phyloP scores from a whole-genome alignment of 2,113 vertebrate species.

The Stictonetta naevosa region DNA sequence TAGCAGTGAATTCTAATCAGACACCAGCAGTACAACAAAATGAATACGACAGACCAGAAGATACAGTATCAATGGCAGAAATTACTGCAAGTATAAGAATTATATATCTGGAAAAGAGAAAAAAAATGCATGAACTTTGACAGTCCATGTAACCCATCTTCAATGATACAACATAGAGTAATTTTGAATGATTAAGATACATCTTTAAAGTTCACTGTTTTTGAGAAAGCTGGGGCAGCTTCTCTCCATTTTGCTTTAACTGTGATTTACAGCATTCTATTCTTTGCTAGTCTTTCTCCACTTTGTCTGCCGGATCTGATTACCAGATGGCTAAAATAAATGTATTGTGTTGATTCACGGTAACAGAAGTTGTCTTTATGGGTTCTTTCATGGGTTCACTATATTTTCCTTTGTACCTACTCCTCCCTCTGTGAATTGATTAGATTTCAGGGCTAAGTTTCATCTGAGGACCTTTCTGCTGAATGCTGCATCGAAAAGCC shows the following conservation, averaged over 20 bases:
- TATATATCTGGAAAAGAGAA: conserved; percentile 5
- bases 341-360: conserved; percentile 33
- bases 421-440: conserved; percentile 39
- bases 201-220: background rate
- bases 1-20: conserved; percentile 47
- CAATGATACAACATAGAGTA: background rate
- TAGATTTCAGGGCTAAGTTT: conserved; percentile 38
- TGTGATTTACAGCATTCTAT: conserved; percentile 37
- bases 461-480: conserved; percentile 6
- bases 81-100: conserved; percentile 27
- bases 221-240: background rate
- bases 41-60: conserved; percentile 30
- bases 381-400: background rate
- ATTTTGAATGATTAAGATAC: conserved; percentile 31
- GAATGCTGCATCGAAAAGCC: conserved; percentile 13
- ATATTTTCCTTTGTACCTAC: conserved; percentile 37
- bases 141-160: background rate
- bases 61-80: conserved; percentile 30
- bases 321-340: conserved; percentile 64
- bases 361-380: conserved; percentile 57
- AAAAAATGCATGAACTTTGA: conserved; percentile 14
- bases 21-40: background rate
- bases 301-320: conserved; percentile 50
- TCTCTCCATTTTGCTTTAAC: background rate
- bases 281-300: conserved; percentile 4